Percentiles rank a stretch among this genome's conserved stretches.
phyloP scores from a whole-genome alignment of 2,113 vertebrate genomes.

The Phocoena sinus region DNA sequence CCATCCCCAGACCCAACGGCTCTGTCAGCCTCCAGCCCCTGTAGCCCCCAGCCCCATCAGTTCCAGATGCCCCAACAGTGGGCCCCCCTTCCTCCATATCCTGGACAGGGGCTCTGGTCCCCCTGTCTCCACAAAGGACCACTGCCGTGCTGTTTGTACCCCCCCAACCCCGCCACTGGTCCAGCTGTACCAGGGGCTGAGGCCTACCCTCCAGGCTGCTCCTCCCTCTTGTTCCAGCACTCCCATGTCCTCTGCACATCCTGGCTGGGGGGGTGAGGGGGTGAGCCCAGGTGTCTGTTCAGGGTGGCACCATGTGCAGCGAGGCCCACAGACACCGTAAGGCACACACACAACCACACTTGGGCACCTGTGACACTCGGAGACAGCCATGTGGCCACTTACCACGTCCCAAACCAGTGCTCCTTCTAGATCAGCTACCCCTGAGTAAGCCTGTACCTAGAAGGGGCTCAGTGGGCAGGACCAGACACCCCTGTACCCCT shows the following conservation, averaged over 20 bases:
- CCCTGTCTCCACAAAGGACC: neutral
- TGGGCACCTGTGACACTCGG: neutral
- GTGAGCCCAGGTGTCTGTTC: neutral
- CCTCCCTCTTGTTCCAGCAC: neutral
- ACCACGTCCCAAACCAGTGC: neutral
- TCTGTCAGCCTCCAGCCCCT: neutral
- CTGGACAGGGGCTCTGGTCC: neutral
- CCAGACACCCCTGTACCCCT: too few relatives aligned
- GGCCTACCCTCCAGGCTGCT: neutral
- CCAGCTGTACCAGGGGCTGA: too few relatives aligned
- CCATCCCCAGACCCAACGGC: neutral
- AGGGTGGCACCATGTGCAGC: neutral
- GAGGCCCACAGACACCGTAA: neutral
- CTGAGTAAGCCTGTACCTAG: neutral
- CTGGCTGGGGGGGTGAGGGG: accelerated
- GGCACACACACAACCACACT: neutral
- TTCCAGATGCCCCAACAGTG: neutral
- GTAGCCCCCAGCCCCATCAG: neutral
- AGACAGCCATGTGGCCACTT: neutral
- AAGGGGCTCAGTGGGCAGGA: neutral
- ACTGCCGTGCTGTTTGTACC: neutral
- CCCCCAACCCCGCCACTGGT: accelerated
- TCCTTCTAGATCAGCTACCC: neutral
- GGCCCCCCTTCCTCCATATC: neutral
- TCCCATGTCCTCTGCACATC: neutral